Evolutionary conservation across 2,888 invertebrate genomes (phyloP), one percentile per base, ranked within the genome.

Genomic region (Drosophila kambysellisi): DNA sequence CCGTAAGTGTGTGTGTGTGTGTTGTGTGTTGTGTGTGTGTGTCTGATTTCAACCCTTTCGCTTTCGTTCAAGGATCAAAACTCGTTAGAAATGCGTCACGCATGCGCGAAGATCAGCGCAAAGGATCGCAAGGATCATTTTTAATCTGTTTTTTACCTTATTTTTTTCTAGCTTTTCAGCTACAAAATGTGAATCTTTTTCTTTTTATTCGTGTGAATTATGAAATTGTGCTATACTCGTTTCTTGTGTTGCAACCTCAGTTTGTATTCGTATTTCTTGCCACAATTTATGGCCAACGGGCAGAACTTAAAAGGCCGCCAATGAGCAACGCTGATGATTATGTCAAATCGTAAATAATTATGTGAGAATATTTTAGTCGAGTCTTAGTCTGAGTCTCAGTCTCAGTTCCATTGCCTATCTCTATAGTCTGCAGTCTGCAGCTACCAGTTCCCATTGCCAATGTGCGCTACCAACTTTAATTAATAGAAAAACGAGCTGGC

Each of bases 291-390:
- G 17, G 51, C 43, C 35, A 52, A 25, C 50, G 12, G 41, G 33
- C 51, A 35, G 39, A 50, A 52, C 70, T 53, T 76, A 58, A 74
- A 70, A 66, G 62, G 53, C 70, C 70, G 70, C 73, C 71, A 76
- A 67, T 54, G 63, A 64, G 46, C 65, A 65, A 73, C 62, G 75
- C 63, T 83, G 83, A 88, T 90, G 90, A 90, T 90, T 89, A 91
- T 91, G 89, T 89, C 81, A 83, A 85, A 89, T 90, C 90, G 91
- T 90, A 91, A 90, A 90, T 91, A 90, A 90, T 90, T 91, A 90
- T 90, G 90, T 90, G 91, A 91, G 90, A 90, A 91, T 89, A 88
- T 89, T 88, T 85, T 86, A 85, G 83, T 59, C 79, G 62, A 33
- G 32, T 25, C 65, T 70, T 66, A 33, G 58, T 39, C n/a, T 35